A percentile compares a stretch with the other conserved stretches of the same genome.
These are phyloP conservation scores for Platynereis dumerilii DNA, from an alignment of 2,888 invertebrate species.

Conservation along the genomic window DNA sequence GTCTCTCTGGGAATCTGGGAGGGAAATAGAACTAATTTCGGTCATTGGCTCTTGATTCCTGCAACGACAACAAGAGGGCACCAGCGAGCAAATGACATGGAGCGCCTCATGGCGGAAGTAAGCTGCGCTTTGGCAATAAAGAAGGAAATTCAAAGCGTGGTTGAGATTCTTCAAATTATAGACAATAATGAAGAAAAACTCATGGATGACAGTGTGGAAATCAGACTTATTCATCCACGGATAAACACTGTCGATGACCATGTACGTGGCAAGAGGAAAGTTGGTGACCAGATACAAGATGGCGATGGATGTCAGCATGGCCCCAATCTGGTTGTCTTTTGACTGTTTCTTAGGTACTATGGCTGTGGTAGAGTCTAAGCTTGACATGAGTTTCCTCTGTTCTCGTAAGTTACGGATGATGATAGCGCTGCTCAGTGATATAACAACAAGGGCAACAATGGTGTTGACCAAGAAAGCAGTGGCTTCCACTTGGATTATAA, in stretches of 20 bases:
- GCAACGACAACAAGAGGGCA: too few species aligned
- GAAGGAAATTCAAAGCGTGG: neutral
- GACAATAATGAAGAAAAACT: neutral
- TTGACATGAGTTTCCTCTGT: conserved; percentile 2
- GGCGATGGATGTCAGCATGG: conserved; percentile 2
- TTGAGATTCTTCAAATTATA: neutral
- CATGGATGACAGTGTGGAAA: neutral
- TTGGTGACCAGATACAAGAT: conserved; percentile 2
- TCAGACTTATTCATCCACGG: neutral
- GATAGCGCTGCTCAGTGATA: neutral
- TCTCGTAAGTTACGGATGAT: conserved; percentile 2
- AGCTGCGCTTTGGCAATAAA: neutral
- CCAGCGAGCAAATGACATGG: too few species aligned
- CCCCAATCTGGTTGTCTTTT: neutral
- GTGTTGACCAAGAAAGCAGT: neutral
- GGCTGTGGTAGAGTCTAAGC: neutral
- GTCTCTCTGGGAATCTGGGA: too few species aligned
- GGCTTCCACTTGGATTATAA: neutral
- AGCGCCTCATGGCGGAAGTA: neutral
- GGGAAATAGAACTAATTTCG: too few species aligned
- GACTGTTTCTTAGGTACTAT: too few species aligned
- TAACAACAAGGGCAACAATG: neutral
- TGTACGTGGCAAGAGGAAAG: neutral
- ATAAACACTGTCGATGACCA: neutral
- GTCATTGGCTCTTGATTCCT: too few species aligned